Percentiles rank a stretch among this genome's conserved stretches.
Evolutionary conservation across 2,797 vertebrate genomes (phyloP).

Genomic region (Gambelia wislizenii): DNA sequence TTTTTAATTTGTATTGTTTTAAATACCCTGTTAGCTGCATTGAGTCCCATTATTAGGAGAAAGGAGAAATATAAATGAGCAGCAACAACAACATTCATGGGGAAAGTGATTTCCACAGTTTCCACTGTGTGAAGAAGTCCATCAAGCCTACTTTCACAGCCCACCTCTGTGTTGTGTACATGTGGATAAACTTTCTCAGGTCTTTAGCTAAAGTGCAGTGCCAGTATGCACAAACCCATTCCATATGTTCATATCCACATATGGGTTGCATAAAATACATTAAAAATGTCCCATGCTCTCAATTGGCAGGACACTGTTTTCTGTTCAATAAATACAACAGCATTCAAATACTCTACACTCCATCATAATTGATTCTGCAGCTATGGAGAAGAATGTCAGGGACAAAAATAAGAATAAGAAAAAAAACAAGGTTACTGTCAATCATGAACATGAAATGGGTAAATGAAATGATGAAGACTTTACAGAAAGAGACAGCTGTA

Average conservation of each 20-base stretch:
- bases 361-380: slow-evolving; percentile 22
- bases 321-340: neutral
- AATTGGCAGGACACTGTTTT: neutral
- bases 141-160: no score
- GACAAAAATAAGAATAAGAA: slow-evolving; percentile 29
- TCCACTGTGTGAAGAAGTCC: no score
- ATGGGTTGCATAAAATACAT: neutral
- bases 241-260: neutral
- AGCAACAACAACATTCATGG: no score
- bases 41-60: no score
- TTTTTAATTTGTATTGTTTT: no score
- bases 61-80: no score
- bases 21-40: no score
- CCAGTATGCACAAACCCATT: neutral
- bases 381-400: slow-evolving; percentile 25
- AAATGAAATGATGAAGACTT: slow-evolving; percentile 49
- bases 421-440: slow-evolving; percentile 49
- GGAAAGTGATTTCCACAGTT: no score
- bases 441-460: slow-evolving; percentile 47
- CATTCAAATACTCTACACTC: slow-evolving; percentile 22
- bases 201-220: neutral
- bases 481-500: slow-evolving; percentile 51
- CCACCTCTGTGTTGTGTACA: neutral
- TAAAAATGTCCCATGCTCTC: neutral
- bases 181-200: neutral